Evolutionary conservation across 2,888 invertebrate species (phyloP), one percentile per base, ranked within the genome.

Genomic region (Strigamia maritima): DNA sequence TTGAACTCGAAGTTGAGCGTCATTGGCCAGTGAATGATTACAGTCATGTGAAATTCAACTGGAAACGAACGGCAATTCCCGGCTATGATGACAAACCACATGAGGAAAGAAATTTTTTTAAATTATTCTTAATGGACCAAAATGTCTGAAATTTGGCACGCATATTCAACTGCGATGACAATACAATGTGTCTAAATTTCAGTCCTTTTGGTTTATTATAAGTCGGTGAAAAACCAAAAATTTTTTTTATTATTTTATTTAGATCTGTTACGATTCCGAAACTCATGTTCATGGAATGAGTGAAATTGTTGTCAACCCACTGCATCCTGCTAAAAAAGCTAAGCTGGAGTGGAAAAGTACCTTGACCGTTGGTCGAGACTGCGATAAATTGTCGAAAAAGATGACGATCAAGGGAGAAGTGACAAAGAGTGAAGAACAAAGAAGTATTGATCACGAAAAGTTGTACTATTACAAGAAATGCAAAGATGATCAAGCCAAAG

Each of bases 351-450:
- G 40, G 10, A 19, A 76, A 38, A n/a, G 12, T 35, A 35, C 26
- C 4, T 10, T 35, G 76, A 10, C 7, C 19, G 76, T 35, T 31
- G 76, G 76, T 6, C 12, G 40, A n/a, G 19, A 4, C 28, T 76
- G 76, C 76, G 44, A 19, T 8, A 40, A 35, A 38, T 8, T 8
- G 16, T 35, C 76, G 10, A 26, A 35, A 76, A 7, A 76, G 24
- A 38, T 76, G 8, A 40, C 35, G 12, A 12, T 35, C 19, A 40
- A 40, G n/a, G 76, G 26, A 76, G 19, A 19, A n/a, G 35, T 26
- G 8, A 40, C 14, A 31, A 80, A 79, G 35, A 80, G 80, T 24
- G 80, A 80, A n/a, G 74, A 80, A 40, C 80, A 81, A 70, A 77
- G 80, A 38, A 19, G 28, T 8, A 31, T 40, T 38, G 44, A 76